A percentile compares a stretch with the other conserved stretches of the same genome.
phyloP scores from a whole-genome alignment of 1,140 invertebrate species.

The Leptinotarsa undecemlineata region DNA sequence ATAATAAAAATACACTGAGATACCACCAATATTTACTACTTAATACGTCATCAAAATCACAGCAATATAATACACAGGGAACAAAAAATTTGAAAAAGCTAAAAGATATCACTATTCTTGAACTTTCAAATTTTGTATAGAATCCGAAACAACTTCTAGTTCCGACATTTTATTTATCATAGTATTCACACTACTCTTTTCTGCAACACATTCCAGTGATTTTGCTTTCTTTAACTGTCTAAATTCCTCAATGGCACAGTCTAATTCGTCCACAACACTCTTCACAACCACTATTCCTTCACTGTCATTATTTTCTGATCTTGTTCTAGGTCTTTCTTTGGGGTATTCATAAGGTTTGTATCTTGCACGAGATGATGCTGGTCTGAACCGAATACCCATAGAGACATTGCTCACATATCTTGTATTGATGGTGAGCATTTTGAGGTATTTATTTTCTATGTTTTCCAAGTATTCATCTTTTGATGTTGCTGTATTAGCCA shows the following conservation, averaged over 20 bases:
- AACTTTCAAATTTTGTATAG: conserved; percentile 50
- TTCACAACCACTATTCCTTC: conserved; percentile 47
- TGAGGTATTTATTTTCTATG: conserved; percentile 49
- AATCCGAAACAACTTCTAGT: conserved; percentile 49
- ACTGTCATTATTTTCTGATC: conserved; percentile 64
- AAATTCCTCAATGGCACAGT: conserved; percentile 41
- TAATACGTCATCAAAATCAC: not conserved
- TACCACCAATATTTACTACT: not conserved
- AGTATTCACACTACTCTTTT: conserved; percentile 35
- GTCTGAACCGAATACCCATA: conserved; percentile 61
- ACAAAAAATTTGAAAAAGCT: not conserved
- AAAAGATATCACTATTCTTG: conserved; percentile 33
- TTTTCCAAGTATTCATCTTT: conserved; percentile 61
- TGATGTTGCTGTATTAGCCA: conserved; percentile 61
- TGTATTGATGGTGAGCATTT: conserved; percentile 61
- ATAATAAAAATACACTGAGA: too few species aligned
- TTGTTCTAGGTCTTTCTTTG: conserved; percentile 59
- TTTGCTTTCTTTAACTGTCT: conserved; percentile 50
- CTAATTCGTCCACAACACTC: conserved; percentile 47
- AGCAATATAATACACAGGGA: not conserved
- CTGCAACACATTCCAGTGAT: conserved; percentile 49
- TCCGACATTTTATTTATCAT: conserved; percentile 42
- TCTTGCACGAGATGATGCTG: conserved; percentile 42
- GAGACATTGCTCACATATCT: conserved; percentile 61
- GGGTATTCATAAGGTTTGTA: conserved; percentile 50